These are phyloP conservation scores for Trachelus stipa DNA, from an alignment of 2,888 invertebrate species.

Conservation along the genomic window DNA sequence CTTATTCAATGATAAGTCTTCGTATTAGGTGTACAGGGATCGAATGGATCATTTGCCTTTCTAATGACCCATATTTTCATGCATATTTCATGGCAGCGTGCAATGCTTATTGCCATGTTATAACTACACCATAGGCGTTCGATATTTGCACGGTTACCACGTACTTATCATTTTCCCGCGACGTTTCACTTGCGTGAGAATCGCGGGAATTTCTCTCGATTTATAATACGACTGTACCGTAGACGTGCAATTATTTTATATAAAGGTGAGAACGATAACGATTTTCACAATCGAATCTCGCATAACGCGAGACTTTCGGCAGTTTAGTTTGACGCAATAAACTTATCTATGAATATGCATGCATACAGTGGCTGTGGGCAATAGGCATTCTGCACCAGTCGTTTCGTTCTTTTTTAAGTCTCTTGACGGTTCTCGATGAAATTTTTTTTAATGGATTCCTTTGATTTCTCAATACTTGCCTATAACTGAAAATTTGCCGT, in stretches of 20 bases:
- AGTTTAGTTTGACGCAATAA: neutral
- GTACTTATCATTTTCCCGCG: neutral
- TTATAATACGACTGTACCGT: neutral
- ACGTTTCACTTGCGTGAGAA: neutral
- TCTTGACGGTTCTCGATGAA: neutral
- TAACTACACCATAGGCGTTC: slow-evolving; percentile 17
- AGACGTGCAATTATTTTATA: neutral
- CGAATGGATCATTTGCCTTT: slow-evolving; percentile 25
- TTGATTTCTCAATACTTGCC: neutral
- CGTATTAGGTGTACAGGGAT: neutral
- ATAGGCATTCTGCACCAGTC: neutral
- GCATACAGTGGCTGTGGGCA: neutral
- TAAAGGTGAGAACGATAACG: neutral
- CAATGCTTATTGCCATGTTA: neutral
- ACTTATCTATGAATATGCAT: neutral
- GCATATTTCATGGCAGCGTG: slow-evolving; percentile 30
- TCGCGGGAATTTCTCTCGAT: neutral
- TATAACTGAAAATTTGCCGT: neutral
- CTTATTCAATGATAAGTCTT: neutral
- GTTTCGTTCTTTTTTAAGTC: neutral
- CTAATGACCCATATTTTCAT: slow-evolving; percentile 32
- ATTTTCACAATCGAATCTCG: neutral
- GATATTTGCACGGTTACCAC: slow-evolving; percentile 19
- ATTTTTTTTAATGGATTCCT: neutral
- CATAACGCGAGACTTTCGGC: neutral